phyloP scores from a whole-genome alignment of 2,797 vertebrate species.

The Petrocephalus schoutedeni region DNA sequence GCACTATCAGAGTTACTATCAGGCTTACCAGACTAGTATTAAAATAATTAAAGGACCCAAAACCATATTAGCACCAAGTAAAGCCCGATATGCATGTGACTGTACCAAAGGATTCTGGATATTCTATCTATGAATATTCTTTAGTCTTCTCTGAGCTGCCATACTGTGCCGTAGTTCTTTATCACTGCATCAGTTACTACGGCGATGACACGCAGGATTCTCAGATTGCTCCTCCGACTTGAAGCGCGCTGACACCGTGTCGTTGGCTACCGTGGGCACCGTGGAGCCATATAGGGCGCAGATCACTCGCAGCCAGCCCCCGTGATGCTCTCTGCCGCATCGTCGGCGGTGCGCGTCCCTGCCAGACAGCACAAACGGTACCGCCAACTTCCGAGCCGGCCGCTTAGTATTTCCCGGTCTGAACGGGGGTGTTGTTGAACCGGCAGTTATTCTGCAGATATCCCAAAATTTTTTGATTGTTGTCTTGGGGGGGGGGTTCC shows the following conservation, averaged over 20 bases:
- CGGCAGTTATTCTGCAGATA: background rate
- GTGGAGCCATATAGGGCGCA: background rate
- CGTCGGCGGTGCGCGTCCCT: slow-evolving; percentile 45
- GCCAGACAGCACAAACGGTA: slow-evolving; percentile 56
- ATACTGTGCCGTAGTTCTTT: background rate
- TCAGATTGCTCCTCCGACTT: background rate
- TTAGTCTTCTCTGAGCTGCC: background rate
- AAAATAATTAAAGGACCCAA: background rate
- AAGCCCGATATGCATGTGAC: background rate
- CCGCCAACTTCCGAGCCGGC: slow-evolving; percentile 25
- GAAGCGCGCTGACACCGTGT: background rate
- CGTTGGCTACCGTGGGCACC: background rate
- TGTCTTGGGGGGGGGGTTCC: slow-evolving; percentile 44
- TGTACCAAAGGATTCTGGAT: background rate
- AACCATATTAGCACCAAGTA: background rate
- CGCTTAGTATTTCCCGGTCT: slow-evolving; percentile 41
- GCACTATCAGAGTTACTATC: background rate
- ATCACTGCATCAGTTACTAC: background rate
- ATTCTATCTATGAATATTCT: background rate
- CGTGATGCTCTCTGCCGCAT: slow-evolving; percentile 22
- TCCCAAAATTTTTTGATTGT: slow-evolving; percentile 39
- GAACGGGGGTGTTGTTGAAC: slow-evolving; percentile 25
- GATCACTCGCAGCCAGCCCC: background rate
- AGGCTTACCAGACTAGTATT: background rate
- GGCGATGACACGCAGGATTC: background rate